These are phyloP conservation scores for Drosophila orosa DNA, from an alignment of 1,140 invertebrate genomes.

Conservation along the genomic window DNA sequence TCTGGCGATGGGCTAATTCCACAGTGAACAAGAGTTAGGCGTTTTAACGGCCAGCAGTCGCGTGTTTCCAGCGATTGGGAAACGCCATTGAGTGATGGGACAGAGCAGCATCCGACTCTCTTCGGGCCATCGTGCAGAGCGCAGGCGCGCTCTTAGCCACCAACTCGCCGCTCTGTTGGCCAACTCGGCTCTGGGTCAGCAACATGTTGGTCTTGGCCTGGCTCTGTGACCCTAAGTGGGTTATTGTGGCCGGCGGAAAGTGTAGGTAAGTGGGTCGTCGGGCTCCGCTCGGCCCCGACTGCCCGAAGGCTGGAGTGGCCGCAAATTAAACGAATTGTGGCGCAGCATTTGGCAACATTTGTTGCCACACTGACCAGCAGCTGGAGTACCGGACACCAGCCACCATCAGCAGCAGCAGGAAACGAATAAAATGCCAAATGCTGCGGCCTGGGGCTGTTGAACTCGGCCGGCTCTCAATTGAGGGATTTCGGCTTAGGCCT, in stretches of 20 bases:
- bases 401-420: constrained; percentile 11
- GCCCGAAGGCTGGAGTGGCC: constrained; percentile 39
- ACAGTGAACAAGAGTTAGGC: constrained; percentile 68
- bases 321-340: constrained; percentile 80
- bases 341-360: constrained; percentile 69
- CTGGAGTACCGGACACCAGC: constrained; percentile 4
- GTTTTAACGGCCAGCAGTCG: constrained; percentile 64
- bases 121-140: constrained; percentile 14
- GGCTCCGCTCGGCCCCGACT: constrained; percentile 18
- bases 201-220: constrained; percentile 65
- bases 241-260: constrained; percentile 48
- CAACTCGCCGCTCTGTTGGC: background rate
- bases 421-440: constrained; percentile 59
- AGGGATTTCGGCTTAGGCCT: constrained; percentile 16
- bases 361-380: constrained; percentile 55
- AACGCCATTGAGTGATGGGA: constrained; percentile 57
- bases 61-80: constrained; percentile 53
- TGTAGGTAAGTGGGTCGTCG: constrained; percentile 58
- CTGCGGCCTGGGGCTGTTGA: constrained; percentile 51
- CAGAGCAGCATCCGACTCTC: constrained; percentile 14
- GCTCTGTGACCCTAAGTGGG: constrained; percentile 54
- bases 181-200: constrained; percentile 64
- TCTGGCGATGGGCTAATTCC: constrained; percentile 53
- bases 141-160: constrained; percentile 49
- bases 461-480: constrained; percentile 19